Evolutionary conservation across 2,888 invertebrate species (phyloP).

Genomic region (Arrhopalites spinosus): DNA sequence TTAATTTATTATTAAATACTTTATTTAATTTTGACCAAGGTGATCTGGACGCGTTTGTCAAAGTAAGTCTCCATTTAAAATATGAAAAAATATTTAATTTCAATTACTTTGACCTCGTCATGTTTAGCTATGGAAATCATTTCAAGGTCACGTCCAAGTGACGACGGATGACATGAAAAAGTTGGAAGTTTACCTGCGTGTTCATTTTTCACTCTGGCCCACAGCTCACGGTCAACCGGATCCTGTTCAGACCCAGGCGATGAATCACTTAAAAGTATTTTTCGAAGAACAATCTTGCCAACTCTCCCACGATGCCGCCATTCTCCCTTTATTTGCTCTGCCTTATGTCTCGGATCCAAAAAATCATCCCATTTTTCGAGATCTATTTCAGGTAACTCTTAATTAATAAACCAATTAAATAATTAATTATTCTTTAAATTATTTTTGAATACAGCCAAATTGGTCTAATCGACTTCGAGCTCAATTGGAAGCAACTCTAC

Average conservation of each 20-base stretch:
- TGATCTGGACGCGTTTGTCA: slow-evolving; percentile 44
- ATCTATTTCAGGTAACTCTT: slow-evolving; percentile 58
- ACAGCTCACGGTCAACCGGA: slow-evolving; percentile 45
- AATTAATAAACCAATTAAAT: too few relatives aligned
- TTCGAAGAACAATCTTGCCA: slow-evolving; percentile 61
- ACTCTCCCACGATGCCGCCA: slow-evolving; percentile 63
- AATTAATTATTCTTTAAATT: too few relatives aligned
- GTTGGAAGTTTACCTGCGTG: slow-evolving; percentile 53
- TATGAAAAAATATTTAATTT: not conserved
- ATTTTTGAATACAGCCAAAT: too few relatives aligned
- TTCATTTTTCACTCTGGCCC: slow-evolving; percentile 53
- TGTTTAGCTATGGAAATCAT: slow-evolving; percentile 53
- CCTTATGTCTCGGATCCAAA: slow-evolving; percentile 65
- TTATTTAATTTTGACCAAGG: slow-evolving; percentile 54
- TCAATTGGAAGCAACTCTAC: slow-evolving; percentile 52
- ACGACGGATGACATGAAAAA: slow-evolving; percentile 55
- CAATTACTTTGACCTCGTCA: too few relatives aligned
- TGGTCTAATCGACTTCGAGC: slow-evolving; percentile 50
- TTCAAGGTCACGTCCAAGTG: slow-evolving; percentile 51
- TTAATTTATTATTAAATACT: too few relatives aligned
- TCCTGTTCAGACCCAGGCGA: slow-evolving; percentile 40
- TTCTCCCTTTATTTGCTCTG: slow-evolving; percentile 65
- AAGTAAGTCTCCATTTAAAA: slow-evolving; percentile 28
- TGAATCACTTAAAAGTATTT: slow-evolving; percentile 56
- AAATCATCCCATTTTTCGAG: slow-evolving; percentile 63